phyloP scores from a whole-genome alignment of 2,888 invertebrate species.

The Agrotis clavis region DNA sequence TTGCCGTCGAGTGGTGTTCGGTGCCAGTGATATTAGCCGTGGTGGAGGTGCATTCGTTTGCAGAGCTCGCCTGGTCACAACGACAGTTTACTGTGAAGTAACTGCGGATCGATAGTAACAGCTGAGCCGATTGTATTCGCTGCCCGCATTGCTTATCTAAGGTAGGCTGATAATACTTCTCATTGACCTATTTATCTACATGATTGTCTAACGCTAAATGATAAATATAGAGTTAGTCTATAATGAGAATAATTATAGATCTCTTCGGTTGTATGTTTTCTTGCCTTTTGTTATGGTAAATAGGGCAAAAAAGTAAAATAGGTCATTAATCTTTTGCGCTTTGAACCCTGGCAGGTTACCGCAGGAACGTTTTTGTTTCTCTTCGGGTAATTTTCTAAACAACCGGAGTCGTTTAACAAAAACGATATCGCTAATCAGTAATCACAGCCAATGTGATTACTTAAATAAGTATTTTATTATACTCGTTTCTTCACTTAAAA shows the following conservation, averaged over 20 bases:
- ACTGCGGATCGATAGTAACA: constrained; percentile 84
- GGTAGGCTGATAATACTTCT: constrained; percentile 76
- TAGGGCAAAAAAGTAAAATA: constrained; percentile 32
- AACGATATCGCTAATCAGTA: constrained; percentile 11
- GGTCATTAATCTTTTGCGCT: constrained; percentile 38
- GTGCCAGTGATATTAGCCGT: constrained; percentile 77
- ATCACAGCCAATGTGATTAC: constrained; percentile 17
- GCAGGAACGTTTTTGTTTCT: neutral
- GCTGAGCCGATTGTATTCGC: constrained; percentile 81
- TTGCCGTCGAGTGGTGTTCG: constrained; percentile 75
- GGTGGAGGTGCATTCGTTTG: constrained; percentile 78
- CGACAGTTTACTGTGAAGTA: constrained; percentile 70
- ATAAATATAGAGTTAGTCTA: constrained; percentile 14
- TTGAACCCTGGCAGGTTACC: constrained; percentile 2
- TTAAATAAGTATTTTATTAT: constrained; percentile 1
- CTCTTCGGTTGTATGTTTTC: neutral
- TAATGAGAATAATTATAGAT: constrained; percentile 1
- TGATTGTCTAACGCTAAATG: constrained; percentile 41
- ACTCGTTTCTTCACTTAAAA: constrained; percentile 23
- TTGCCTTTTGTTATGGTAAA: constrained; percentile 28
- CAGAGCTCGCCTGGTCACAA: constrained; percentile 64
- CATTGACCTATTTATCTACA: constrained; percentile 70
- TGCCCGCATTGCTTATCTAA: constrained; percentile 78
- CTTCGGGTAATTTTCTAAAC: constrained; percentile 12
- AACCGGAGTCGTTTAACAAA: constrained; percentile 2